Conservation (phyloP, 2,888 invertebrate species). For the Trichogramma evanescens region DNA sequence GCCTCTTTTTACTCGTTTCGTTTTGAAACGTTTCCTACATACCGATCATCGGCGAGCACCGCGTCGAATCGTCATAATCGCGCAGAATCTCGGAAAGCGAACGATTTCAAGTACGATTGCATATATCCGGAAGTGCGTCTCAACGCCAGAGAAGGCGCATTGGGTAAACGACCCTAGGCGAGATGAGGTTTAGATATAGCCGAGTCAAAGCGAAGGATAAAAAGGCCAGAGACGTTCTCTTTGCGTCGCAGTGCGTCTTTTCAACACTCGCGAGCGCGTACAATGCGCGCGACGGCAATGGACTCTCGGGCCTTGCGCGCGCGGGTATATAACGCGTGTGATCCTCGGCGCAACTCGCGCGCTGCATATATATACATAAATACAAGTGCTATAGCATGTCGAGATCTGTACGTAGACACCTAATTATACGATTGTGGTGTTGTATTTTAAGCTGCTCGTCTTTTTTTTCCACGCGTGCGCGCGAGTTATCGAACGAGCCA, state of each 20-base stretch:
- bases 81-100: no score
- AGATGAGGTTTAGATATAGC: no score
- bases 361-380: background rate
- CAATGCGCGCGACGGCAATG: conserved; percentile 1
- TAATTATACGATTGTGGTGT: conserved; percentile 46
- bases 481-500: background rate
- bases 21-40: background rate
- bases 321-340: background rate
- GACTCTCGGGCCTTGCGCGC: conserved; percentile 7
- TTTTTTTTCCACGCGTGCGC: background rate
- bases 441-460: conserved; percentile 23
- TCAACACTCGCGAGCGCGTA: background rate
- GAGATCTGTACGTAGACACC: conserved; percentile 36
- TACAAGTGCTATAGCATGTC: conserved; percentile 31
- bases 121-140: no score
- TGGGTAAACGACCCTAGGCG: no score
- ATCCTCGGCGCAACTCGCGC: no score
- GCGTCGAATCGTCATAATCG: no score
- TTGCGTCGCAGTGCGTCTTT: background rate
- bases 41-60: background rate
- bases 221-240: background rate
- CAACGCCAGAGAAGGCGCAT: no score
- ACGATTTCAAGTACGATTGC: no score
- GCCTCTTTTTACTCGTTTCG: background rate
- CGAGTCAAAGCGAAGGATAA: background rate